phyloP scores from a whole-genome alignment of 2,888 invertebrate genomes.

The Zonitis immaculata region DNA sequence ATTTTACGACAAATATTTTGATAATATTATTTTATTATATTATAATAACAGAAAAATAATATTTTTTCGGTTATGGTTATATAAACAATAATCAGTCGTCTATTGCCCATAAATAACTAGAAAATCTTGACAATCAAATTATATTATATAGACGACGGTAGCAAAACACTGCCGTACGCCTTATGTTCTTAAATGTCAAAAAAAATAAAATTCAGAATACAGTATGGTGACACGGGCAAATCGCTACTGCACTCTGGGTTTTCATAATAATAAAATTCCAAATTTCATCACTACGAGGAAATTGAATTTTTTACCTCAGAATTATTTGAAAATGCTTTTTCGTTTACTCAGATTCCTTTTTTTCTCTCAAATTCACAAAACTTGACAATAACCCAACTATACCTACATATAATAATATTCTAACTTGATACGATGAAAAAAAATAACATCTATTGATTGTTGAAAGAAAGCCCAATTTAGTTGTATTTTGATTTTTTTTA shows the following conservation, averaged over 20 bases:
- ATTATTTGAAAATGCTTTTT: not conserved
- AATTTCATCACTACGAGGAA: slow-evolving; percentile 2
- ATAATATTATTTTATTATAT: no score
- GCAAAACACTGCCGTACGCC: slow-evolving; percentile 38
- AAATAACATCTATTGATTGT: no score
- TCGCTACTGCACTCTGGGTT: slow-evolving; percentile 27
- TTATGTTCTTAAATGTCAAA: slow-evolving; percentile 36
- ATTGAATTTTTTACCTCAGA: not conserved
- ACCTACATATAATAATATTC: no score
- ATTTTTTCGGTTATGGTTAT: no score
- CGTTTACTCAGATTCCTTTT: no score
- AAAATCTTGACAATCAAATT: slow-evolving; percentile 38
- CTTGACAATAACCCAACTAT: no score
- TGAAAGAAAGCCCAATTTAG: no score
- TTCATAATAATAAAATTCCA: slow-evolving; percentile 13
- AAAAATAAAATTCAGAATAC: slow-evolving; percentile 38
- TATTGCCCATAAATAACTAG: slow-evolving; percentile 40
- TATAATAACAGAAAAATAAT: no score
- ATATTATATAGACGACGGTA: slow-evolving; percentile 39
- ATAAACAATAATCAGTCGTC: slow-evolving; percentile 37
- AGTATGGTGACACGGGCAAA: slow-evolving; percentile 25
- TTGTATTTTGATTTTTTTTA: no score
- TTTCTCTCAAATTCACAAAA: not conserved
- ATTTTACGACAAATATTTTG: no score
- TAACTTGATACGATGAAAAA: no score